Evolutionary conservation across 2,888 invertebrate genomes (phyloP).

Genomic region (Megastigmus dorsalis): DNA sequence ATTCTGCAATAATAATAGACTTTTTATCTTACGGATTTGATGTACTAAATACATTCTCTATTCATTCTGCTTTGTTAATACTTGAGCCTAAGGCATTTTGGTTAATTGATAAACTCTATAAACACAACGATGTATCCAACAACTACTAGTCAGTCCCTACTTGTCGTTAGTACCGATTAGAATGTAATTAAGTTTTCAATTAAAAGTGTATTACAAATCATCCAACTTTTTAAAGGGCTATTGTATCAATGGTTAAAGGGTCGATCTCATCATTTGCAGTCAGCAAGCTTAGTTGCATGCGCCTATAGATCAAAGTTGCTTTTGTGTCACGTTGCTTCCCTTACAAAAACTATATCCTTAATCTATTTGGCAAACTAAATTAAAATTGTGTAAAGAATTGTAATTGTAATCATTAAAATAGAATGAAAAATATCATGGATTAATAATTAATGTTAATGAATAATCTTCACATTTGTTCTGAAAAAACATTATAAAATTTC

Average conservation of each 20-base stretch:
- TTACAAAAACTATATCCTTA: conserved; percentile 36
- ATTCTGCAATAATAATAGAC: no score
- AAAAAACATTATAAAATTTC: no score
- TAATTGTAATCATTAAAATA: not conserved
- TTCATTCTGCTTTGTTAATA: conserved; percentile 7
- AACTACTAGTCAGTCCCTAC: conserved; percentile 74
- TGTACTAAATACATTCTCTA: conserved; percentile 11
- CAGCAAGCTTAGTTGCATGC: conserved; percentile 69
- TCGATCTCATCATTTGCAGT: conserved; percentile 51
- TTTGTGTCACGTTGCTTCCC: conserved; percentile 65
- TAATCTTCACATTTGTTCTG: no score
- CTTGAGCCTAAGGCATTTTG: conserved; percentile 19
- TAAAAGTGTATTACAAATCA: conserved; percentile 37
- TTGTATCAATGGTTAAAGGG: conserved; percentile 52
- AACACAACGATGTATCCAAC: conserved; percentile 66
- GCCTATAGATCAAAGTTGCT: conserved; percentile 64
- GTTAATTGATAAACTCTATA: conserved; percentile 19
- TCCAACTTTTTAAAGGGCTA: conserved; percentile 41
- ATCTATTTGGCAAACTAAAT: not conserved
- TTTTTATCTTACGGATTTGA: conserved; percentile 5
- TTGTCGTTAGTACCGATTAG: conserved; percentile 26
- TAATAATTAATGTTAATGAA: no score
- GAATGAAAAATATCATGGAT: no score
- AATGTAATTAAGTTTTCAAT: conserved; percentile 36
- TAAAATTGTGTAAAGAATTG: conserved; percentile 4